Percentiles rank a stretch among this genome's conserved stretches.
phyloP scores from a whole-genome alignment of 2,888 invertebrate species.

The Leptarthrus brevirostris region DNA sequence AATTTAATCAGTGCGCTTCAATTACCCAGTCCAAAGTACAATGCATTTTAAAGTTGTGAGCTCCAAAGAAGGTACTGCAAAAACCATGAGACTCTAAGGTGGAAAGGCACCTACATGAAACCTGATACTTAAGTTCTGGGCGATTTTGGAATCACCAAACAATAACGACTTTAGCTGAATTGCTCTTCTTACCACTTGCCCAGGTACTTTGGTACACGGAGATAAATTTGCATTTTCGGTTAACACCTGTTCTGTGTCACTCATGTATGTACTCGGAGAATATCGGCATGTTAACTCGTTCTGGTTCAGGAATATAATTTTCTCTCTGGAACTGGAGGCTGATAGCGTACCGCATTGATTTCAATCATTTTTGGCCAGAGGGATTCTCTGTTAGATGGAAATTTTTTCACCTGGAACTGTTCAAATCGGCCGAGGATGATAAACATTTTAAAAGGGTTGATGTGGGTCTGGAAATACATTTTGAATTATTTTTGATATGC shows the following conservation, averaged over 20 bases:
- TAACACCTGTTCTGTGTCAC: constrained; percentile 50
- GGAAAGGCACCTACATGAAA: constrained; percentile 41
- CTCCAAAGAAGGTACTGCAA: background rate
- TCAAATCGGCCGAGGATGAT: constrained; percentile 5
- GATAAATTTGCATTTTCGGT: constrained; percentile 46
- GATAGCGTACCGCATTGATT: background rate
- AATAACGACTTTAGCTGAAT: constrained; percentile 2
- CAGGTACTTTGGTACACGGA: background rate
- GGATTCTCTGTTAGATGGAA: background rate
- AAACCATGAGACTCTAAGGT: constrained; percentile 38
- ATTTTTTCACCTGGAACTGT: constrained; percentile 14
- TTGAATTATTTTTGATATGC: too few species aligned
- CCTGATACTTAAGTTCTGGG: constrained; percentile 41
- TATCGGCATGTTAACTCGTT: background rate
- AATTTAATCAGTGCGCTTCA: constrained; percentile 50
- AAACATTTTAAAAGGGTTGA: constrained; percentile 29
- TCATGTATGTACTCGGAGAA: constrained; percentile 34
- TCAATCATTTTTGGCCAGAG: background rate
- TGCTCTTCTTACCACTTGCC: background rate
- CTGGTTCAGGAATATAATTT: background rate
- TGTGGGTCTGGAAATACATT: background rate
- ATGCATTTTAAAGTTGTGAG: background rate
- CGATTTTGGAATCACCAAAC: constrained; percentile 11
- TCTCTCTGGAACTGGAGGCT: background rate
- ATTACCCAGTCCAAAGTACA: constrained; percentile 2